A percentile compares a stretch with the other conserved stretches of the same genome.
phyloP scores from a whole-genome alignment of 2,888 invertebrate genomes.

The Andrena marginata region DNA sequence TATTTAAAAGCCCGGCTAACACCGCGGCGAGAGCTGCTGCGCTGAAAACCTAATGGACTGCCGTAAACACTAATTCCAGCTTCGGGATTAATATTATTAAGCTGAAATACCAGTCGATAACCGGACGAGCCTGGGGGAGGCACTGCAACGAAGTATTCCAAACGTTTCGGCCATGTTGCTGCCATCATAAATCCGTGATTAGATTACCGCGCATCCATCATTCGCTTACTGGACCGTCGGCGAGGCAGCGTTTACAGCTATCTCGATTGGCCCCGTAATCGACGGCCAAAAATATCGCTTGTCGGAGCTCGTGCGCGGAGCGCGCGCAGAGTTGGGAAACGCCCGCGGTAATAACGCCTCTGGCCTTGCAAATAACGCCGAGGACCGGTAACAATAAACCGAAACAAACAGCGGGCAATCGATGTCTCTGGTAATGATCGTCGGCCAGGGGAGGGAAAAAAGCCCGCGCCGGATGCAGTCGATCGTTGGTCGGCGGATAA shows the following conservation, averaged over 20 bases:
- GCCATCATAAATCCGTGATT: slow-evolving; percentile 40
- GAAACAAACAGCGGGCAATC: slow-evolving; percentile 43
- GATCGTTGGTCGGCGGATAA: slow-evolving; percentile 36
- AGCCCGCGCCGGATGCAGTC: slow-evolving; percentile 25
- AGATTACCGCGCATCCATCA: slow-evolving; percentile 47
- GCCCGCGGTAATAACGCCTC: slow-evolving; percentile 12
- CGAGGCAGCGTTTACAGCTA: slow-evolving; percentile 8
- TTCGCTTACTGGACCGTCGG: neutral
- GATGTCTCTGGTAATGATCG: slow-evolving; percentile 47
- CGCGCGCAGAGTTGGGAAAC: neutral
- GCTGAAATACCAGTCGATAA: slow-evolving; percentile 16
- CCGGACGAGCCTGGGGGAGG: slow-evolving; percentile 6
- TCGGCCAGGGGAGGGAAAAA: slow-evolving; percentile 7
- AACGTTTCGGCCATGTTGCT: slow-evolving; percentile 13
- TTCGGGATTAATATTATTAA: slow-evolving; percentile 10
- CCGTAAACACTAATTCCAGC: neutral
- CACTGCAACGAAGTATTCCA: slow-evolving; percentile 1
- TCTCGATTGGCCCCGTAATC: slow-evolving; percentile 17
- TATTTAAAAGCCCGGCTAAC: neutral
- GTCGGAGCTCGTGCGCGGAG: neutral
- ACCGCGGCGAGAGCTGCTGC: neutral
- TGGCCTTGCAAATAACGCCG: slow-evolving; percentile 18
- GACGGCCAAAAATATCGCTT: slow-evolving; percentile 31
- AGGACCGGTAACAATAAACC: slow-evolving; percentile 45
- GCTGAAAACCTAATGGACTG: slow-evolving; percentile 16